Percentiles rank a stretch among this genome's conserved stretches.
These are phyloP conservation scores for Salvelinus fontinalis DNA, from an alignment of 2,113 vertebrate genomes.

Conservation along the genomic window DNA sequence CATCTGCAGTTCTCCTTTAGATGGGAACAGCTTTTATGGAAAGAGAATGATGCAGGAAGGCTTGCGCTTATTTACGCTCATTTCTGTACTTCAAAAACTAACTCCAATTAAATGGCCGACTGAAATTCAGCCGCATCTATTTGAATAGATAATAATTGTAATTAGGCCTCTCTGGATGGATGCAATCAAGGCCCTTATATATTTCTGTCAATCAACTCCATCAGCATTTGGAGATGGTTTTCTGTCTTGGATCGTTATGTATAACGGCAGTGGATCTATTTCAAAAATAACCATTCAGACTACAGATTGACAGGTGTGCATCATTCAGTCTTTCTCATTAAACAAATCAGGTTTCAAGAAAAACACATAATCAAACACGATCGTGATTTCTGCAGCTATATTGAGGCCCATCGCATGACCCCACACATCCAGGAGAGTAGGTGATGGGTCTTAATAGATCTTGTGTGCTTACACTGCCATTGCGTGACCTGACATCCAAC, in stretches of 20 bases:
- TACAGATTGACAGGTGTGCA: not conserved
- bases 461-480: not conserved
- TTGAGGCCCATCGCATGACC: not conserved
- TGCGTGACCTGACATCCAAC: conserved; percentile 27
- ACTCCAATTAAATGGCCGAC: conserved; percentile 14
- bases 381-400: too few relatives aligned
- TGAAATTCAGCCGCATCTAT: conserved; percentile 18
- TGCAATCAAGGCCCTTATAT: conserved; percentile 9
- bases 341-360: too few relatives aligned
- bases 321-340: not conserved
- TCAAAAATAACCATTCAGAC: not conserved
- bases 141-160: conserved; percentile 45
- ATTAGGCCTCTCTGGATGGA: conserved; percentile 3
- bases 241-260: not conserved
- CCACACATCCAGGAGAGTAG: not conserved
- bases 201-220: not conserved
- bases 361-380: too few relatives aligned
- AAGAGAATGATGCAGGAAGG: conserved; percentile 32
- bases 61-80: conserved; percentile 10
- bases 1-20: conserved; percentile 28
- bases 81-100: conserved; percentile 15
- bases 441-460: not conserved
- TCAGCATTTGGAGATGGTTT: not conserved
- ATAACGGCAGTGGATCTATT: not conserved
- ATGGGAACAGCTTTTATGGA: conserved; percentile 40